Conservation (phyloP, 2,797 vertebrate genomes). For the Xenops minutus region DNA sequence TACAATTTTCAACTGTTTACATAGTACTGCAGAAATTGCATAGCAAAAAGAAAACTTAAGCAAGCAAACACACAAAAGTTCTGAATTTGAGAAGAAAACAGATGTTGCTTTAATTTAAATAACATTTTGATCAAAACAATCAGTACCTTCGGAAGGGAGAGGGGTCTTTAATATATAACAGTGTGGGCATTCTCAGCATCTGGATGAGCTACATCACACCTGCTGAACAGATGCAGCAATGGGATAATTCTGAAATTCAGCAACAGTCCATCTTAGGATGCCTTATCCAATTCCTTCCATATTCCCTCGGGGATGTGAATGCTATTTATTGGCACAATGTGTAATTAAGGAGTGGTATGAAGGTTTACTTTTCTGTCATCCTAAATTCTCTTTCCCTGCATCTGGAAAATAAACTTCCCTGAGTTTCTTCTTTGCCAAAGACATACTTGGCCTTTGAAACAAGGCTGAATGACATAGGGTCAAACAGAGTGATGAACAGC, state of each 20-base stretch:
- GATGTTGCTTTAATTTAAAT: neutral
- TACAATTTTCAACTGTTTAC: neutral
- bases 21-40: neutral
- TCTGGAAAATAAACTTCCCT: neutral
- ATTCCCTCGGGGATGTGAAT: neutral
- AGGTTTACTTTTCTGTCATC: neutral
- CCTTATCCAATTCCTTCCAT: neutral
- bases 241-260: neutral
- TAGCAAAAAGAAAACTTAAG: neutral
- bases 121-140: neutral
- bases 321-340: neutral
- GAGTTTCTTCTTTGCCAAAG: neutral
- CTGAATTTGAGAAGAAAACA: neutral
- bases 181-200: neutral
- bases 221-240: neutral
- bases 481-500: neutral
- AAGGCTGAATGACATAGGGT: neutral
- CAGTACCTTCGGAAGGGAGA: neutral
- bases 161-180: neutral
- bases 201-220: neutral
- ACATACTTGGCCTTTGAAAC: neutral
- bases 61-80: neutral
- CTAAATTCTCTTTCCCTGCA: neutral
- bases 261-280: neutral
- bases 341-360: neutral